phyloP scores from a whole-genome alignment of 2,113 vertebrate species.

The Lepisosteus oculatus region DNA sequence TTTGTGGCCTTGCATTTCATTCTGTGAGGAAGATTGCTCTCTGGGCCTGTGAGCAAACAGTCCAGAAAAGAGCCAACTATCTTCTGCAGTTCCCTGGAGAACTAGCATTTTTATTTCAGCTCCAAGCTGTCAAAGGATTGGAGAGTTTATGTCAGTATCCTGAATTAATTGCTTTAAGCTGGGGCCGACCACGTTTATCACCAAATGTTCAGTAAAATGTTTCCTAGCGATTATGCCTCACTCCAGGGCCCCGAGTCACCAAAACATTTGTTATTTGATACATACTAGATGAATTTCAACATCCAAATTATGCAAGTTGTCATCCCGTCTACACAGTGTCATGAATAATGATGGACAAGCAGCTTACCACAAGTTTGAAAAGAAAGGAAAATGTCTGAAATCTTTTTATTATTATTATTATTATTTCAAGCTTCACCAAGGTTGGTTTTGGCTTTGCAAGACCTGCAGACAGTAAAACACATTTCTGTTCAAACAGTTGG shows the following conservation, averaged over 20 bases:
- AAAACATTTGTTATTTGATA: constrained; percentile 66
- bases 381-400: constrained; percentile 50
- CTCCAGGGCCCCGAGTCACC: constrained; percentile 26
- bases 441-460: constrained; percentile 51
- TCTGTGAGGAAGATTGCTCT: constrained; percentile 98
- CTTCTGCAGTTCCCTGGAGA: constrained; percentile 98
- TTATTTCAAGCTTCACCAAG: constrained; percentile 48
- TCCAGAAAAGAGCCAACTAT: constrained; percentile 98
- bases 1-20: constrained; percentile 99
- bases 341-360: constrained; percentile 57
- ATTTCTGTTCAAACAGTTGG: constrained; percentile 63
- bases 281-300: constrained; percentile 56
- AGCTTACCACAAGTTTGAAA: constrained; percentile 59
- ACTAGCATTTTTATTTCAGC: constrained; percentile 99
- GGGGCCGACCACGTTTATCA: constrained; percentile 80
- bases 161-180: constrained; percentile 99
- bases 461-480: constrained; percentile 65
- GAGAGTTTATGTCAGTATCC: constrained; percentile 99
- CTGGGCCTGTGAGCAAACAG: constrained; percentile 99
- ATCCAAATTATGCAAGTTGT: constrained; percentile 61
- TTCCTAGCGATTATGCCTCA: constrained; percentile 67
- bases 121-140: constrained; percentile 99
- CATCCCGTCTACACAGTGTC: constrained; percentile 55
- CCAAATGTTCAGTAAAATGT: constrained; percentile 95
- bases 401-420: constrained; percentile 31